These are phyloP conservation scores for Muscidifurax raptorellus DNA, from an alignment of 1,140 invertebrate species.

Conservation along the genomic window DNA sequence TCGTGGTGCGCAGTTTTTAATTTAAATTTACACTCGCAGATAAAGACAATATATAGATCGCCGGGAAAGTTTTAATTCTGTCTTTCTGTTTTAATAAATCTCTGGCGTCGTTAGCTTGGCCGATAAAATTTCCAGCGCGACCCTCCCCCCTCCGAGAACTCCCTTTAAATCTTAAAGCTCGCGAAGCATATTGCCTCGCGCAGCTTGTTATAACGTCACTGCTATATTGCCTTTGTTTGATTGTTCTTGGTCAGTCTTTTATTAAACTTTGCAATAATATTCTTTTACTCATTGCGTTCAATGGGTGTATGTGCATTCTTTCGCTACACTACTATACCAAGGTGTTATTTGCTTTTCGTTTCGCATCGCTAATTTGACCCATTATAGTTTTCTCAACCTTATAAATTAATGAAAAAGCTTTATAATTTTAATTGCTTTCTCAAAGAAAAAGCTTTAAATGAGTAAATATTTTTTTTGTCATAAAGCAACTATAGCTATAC, in stretches of 20 bases:
- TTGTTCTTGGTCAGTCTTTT: not conserved
- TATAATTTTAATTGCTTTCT: too few species aligned
- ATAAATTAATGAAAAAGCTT: too few species aligned
- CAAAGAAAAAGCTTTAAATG: too few species aligned
- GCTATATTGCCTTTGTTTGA: not conserved
- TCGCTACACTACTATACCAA: too few species aligned
- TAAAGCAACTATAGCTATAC: too few species aligned
- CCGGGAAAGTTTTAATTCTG: not conserved
- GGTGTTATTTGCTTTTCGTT: too few species aligned
- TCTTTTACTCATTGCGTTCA: too few species aligned
- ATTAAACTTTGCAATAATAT: too few species aligned
- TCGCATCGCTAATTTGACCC: too few species aligned
- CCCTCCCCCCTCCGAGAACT: not conserved
- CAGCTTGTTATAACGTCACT: not conserved
- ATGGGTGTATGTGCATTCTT: too few species aligned
- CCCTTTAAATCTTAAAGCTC: not conserved
- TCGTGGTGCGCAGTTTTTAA: not conserved
- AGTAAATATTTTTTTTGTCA: too few species aligned
- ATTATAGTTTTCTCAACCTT: too few species aligned
- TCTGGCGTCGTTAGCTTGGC: not conserved
- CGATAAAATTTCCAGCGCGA: not conserved
- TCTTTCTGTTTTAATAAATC: not conserved
- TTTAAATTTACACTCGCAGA: not conserved
- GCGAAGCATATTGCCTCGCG: not conserved
- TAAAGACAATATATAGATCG: not conserved